Conservation (phyloP, 1,140 invertebrate genomes). For the Drosophila nebulosa region DNA sequence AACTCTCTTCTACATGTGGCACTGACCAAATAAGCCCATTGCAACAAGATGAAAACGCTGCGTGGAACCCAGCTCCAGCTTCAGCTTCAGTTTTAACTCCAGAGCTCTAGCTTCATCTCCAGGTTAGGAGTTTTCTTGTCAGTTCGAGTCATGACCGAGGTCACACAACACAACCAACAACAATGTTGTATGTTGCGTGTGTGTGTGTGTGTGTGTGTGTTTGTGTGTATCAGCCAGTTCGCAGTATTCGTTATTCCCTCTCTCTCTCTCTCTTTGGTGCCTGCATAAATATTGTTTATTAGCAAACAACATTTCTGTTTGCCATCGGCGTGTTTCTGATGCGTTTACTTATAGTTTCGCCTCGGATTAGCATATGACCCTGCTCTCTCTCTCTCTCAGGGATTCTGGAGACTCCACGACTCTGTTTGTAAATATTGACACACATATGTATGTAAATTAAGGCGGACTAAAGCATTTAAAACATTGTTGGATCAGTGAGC, state of each 20-base stretch:
- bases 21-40: slow-evolving; percentile 11
- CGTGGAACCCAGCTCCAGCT: not conserved
- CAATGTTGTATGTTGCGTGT: not conserved
- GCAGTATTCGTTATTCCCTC: slow-evolving; percentile 2
- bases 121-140: slow-evolving; percentile 21
- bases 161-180: slow-evolving; percentile 1
- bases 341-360: slow-evolving; percentile 38
- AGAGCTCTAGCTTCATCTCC: not conserved
- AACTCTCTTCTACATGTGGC: slow-evolving; percentile 3
- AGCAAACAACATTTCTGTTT: slow-evolving; percentile 44
- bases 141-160: slow-evolving; percentile 28
- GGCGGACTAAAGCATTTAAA: not conserved
- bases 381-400: slow-evolving; percentile 21
- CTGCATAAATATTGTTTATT: slow-evolving; percentile 42
- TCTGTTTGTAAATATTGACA: slow-evolving; percentile 54
- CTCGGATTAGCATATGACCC: slow-evolving; percentile 32
- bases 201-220: slow-evolving; percentile 9
- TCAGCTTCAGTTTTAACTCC: not conserved
- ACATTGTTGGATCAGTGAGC: not conserved
- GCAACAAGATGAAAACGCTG: slow-evolving; percentile 6
- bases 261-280: slow-evolving; percentile 24
- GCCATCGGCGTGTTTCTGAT: slow-evolving; percentile 37
- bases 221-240: slow-evolving; percentile 8
- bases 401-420: slow-evolving; percentile 21
- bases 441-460: slow-evolving; percentile 27